Evolutionary conservation across 2,888 invertebrate species (phyloP).

Genomic region (Tethea ocularis): DNA sequence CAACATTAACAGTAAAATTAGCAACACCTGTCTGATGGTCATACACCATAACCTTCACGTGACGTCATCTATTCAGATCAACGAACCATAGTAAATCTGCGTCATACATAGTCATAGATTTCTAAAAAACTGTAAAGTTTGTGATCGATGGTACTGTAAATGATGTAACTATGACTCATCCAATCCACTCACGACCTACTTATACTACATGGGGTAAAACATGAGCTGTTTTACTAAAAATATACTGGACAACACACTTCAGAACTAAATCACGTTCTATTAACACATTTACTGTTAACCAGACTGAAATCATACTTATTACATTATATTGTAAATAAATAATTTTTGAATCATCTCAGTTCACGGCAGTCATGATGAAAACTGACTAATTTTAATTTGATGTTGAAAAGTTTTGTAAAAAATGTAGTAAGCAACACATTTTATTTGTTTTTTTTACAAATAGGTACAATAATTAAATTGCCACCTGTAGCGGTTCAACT

Average conservation of each 20-base stretch:
- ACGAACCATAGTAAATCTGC: neutral
- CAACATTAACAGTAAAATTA: neutral
- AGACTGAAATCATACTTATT: constrained; percentile 3
- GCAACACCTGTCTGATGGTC: neutral
- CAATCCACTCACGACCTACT: constrained; percentile 26
- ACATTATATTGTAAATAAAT: neutral
- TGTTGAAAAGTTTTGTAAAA: no score
- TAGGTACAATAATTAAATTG: no score
- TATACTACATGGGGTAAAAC: constrained; percentile 23
- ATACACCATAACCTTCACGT: neutral
- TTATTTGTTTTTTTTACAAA: no score
- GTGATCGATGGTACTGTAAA: neutral
- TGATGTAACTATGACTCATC: constrained; percentile 27
- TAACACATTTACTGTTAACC: constrained; percentile 12
- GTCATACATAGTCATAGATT: neutral
- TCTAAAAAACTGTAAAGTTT: neutral
- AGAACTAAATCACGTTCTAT: constrained; percentile 11
- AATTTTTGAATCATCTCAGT: neutral
- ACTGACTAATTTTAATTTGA: neutral
- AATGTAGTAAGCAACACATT: no score
- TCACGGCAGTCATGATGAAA: neutral
- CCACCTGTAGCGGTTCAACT: no score
- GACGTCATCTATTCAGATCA: neutral
- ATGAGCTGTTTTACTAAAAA: constrained; percentile 30
- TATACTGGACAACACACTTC: constrained; percentile 21